These are phyloP conservation scores for Thymelicus lineola DNA, from an alignment of 2,888 invertebrate species.

Conservation along the genomic window DNA sequence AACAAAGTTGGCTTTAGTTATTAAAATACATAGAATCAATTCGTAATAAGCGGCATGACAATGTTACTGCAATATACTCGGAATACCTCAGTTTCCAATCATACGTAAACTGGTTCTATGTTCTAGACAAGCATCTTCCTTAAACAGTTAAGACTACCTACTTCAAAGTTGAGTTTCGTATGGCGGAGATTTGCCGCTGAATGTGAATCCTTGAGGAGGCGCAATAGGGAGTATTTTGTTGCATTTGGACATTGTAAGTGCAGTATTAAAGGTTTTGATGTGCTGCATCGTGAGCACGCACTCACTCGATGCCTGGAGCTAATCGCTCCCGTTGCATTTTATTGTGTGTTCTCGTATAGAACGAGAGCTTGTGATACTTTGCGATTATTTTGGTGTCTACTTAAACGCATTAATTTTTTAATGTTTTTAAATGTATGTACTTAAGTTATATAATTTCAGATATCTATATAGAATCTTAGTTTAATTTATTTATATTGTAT, in stretches of 20 bases:
- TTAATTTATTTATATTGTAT: too few species aligned
- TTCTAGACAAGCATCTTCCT: conserved; percentile 71
- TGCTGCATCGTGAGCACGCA: conserved; percentile 76
- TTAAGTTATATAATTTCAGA: too few species aligned
- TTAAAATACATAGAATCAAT: conserved; percentile 1
- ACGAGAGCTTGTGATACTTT: conserved; percentile 15
- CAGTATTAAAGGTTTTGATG: conserved; percentile 58
- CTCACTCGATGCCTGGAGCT: conserved; percentile 67
- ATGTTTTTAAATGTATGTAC: too few species aligned
- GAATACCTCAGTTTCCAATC: conserved; percentile 48
- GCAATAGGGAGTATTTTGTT: conserved; percentile 50
- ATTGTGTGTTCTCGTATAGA: conserved; percentile 49
- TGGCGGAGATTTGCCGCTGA: conserved; percentile 35
- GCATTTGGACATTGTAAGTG: conserved; percentile 51
- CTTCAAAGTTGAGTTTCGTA: conserved; percentile 29
- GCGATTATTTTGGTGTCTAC: not conserved
- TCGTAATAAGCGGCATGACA: conserved; percentile 15
- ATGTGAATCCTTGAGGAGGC: conserved; percentile 47
- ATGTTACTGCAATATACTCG: conserved; percentile 16
- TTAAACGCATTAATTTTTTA: too few species aligned
- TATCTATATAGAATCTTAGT: too few species aligned
- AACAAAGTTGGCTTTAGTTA: not conserved
- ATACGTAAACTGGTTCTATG: conserved; percentile 60
- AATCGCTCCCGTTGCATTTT: conserved; percentile 78
- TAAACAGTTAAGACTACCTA: conserved; percentile 68